Conservation (phyloP, 2,113 vertebrate species). For the Dromaius novaehollandiae region DNA sequence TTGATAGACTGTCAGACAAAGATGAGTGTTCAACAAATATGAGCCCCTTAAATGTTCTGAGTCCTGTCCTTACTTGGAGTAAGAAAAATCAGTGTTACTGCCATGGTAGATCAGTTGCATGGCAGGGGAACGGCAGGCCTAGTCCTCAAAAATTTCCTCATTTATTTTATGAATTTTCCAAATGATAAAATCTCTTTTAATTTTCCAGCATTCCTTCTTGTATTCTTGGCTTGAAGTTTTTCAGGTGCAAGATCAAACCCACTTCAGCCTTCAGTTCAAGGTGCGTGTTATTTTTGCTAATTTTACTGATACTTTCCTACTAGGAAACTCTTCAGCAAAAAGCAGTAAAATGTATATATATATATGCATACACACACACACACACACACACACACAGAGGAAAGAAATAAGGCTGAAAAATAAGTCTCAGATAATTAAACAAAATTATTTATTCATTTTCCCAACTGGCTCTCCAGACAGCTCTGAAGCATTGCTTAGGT, state of each 20-base stretch:
- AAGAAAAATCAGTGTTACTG: background rate
- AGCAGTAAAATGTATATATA: background rate
- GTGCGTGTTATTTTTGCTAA: background rate
- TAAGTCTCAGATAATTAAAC: background rate
- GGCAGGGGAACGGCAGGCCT: background rate
- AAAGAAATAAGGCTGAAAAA: background rate
- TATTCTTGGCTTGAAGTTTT: background rate
- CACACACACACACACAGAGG: background rate
- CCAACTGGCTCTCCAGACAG: background rate
- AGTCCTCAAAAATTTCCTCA: fast-evolving
- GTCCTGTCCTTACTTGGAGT: background rate
- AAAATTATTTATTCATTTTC: background rate
- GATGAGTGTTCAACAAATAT: background rate
- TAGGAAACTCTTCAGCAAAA: background rate
- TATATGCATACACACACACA: background rate
- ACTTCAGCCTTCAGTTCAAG: background rate
- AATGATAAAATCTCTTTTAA: background rate
- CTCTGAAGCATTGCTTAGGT: background rate
- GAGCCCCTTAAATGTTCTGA: background rate
- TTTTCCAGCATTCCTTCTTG: background rate
- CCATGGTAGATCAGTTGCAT: background rate
- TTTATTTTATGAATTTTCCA: background rate
- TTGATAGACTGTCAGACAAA: background rate
- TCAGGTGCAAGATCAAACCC: background rate
- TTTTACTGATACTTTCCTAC: background rate